Evolutionary conservation across 2,797 vertebrate species (phyloP).

Genomic region (Coreius guichenoti): DNA sequence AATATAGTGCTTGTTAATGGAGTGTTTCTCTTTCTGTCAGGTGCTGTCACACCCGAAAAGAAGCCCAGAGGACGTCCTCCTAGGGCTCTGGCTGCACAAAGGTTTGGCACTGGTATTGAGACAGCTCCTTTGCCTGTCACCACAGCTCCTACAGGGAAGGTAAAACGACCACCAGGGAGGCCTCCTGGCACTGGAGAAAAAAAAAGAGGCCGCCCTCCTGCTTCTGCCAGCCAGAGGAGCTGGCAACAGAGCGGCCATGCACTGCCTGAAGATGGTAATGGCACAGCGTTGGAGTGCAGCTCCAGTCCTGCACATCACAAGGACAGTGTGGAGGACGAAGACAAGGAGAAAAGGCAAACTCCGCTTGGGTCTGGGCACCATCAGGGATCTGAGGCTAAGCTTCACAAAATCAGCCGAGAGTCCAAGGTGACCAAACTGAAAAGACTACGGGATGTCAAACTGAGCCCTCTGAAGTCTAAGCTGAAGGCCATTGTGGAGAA

Average conservation of each 20-base stretch:
- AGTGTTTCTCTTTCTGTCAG: constrained; percentile 69
- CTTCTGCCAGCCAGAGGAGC: constrained; percentile 73
- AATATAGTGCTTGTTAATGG: not conserved
- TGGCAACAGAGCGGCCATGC: constrained; percentile 72
- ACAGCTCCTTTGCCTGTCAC: constrained; percentile 79
- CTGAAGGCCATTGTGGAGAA: constrained; percentile 88
- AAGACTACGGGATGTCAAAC: constrained; percentile 89
- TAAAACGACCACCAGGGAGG: constrained; percentile 89
- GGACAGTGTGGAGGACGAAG: constrained; percentile 77
- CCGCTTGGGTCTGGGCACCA: constrained; percentile 85
- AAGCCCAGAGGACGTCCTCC: constrained; percentile 97
- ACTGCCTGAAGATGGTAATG: constrained; percentile 78
- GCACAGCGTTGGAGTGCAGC: constrained; percentile 74
- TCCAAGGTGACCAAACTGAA: constrained; percentile 89
- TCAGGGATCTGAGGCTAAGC: constrained; percentile 74
- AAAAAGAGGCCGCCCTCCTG: constrained; percentile 92
- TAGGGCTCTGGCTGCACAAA: constrained; percentile 85
- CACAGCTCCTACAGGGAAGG: constrained; percentile 82
- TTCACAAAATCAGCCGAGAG: constrained; percentile 73
- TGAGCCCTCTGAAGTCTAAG: constrained; percentile 90
- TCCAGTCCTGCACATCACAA: constrained; percentile 74
- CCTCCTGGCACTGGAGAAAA: constrained; percentile 88
- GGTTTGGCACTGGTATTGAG: constrained; percentile 78
- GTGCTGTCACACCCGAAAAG: constrained; percentile 82
- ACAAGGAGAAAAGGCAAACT: constrained; percentile 84